phyloP scores from a whole-genome alignment of 2,888 invertebrate species.

The Diarsia brunnea region DNA sequence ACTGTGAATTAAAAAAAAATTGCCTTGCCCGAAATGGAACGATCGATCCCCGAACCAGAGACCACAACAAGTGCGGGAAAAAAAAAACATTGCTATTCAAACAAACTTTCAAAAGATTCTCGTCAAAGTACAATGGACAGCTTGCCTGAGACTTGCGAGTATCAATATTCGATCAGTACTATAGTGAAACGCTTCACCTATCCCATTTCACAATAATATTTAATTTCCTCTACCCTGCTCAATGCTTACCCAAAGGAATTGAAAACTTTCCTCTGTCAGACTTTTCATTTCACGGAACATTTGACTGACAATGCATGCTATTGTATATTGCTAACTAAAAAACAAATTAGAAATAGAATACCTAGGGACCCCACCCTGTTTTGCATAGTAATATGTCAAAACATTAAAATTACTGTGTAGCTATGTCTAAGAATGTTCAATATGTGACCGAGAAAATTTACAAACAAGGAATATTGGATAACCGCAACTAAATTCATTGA shows the following conservation, averaged over 20 bases:
- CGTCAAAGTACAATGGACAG: background rate
- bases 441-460: background rate
- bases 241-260: constrained; percentile 14
- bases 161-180: background rate
- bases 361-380: background rate
- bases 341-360: background rate
- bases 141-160: background rate
- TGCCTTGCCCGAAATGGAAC: no score
- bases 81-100: background rate
- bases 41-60: no score
- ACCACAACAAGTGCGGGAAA: background rate
- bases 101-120: background rate
- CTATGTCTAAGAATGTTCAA: background rate
- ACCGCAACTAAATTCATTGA: background rate
- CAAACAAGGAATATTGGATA: background rate
- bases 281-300: constrained; percentile 4
- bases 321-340: background rate
- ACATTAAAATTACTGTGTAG: background rate
- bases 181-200: background rate
- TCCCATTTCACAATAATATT: background rate
- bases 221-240: constrained; percentile 7
- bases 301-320: constrained; percentile 17
- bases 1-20: background rate
- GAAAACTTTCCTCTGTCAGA: constrained; percentile 2
- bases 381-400: background rate